Percentiles rank a stretch among this genome's conserved stretches.
Conservation (phyloP, 2,113 vertebrate species). For the Sporophila hypoxantha region DNA sequence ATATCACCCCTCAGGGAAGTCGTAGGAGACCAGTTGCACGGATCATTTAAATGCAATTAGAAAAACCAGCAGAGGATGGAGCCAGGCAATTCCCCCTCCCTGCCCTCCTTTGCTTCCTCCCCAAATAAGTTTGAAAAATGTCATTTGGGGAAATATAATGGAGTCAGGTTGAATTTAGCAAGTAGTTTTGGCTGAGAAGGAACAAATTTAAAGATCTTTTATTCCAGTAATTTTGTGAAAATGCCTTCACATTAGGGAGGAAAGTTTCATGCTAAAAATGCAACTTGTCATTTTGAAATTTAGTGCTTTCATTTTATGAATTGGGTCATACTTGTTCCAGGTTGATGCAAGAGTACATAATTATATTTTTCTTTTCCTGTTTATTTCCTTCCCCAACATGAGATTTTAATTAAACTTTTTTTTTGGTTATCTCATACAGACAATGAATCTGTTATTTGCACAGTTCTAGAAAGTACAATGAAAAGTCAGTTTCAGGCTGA, state of each 20-base stretch:
- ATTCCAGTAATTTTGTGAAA: neutral
- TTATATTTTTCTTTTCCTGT: neutral
- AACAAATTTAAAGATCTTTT: neutral
- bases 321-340: neutral
- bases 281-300: neutral
- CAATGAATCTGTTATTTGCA: neutral
- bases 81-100: slow-evolving; percentile 36
- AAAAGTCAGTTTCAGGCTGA: neutral
- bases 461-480: neutral
- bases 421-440: neutral
- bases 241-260: neutral
- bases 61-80: slow-evolving; percentile 52
- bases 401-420: neutral
- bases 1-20: slow-evolving; percentile 44
- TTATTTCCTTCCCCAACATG: neutral
- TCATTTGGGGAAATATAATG: slow-evolving; percentile 1
- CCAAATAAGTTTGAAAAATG: slow-evolving; percentile 6
- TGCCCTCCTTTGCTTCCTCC: neutral
- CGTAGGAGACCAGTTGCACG: slow-evolving; percentile 38
- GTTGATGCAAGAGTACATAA: neutral
- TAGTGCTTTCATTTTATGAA: neutral
- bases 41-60: slow-evolving; percentile 65
- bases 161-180: slow-evolving; percentile 11
- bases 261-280: neutral
- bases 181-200: neutral